These are phyloP conservation scores for Phasia obesa DNA, from an alignment of 2,888 invertebrate genomes.

Conservation along the genomic window DNA sequence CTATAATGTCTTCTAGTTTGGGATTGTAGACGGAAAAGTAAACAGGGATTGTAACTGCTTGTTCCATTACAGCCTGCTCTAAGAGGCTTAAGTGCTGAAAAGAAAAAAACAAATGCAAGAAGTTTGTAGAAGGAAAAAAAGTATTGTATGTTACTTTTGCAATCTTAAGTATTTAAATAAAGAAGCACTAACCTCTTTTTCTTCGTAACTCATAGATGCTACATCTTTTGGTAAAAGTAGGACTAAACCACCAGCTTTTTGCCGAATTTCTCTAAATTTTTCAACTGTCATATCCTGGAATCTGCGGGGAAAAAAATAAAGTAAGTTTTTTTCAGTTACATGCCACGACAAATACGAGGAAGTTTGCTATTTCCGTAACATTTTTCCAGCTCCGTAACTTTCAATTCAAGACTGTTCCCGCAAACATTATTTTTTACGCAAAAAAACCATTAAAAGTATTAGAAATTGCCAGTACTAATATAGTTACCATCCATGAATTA, in stretches of 20 bases:
- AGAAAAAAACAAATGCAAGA: conserved; percentile 67
- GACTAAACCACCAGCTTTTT: conserved; percentile 93
- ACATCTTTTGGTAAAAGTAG: conserved; percentile 91
- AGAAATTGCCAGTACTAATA: too few relatives aligned
- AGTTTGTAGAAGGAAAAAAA: too few relatives aligned
- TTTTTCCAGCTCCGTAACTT: too few relatives aligned
- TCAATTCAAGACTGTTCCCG: too few relatives aligned
- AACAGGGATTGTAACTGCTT: conserved; percentile 92
- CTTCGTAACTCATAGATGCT: conserved; percentile 85
- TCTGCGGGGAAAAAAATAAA: conserved; percentile 73
- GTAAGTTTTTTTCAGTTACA: neutral
- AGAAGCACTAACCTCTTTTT: conserved; percentile 87
- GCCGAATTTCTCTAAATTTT: conserved; percentile 88
- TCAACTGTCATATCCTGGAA: conserved; percentile 91
- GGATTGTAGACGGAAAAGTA: conserved; percentile 92
- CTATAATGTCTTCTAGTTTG: conserved; percentile 89
- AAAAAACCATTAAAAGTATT: too few relatives aligned
- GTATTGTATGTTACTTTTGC: too few relatives aligned
- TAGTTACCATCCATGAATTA: too few relatives aligned
- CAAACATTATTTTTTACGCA: too few relatives aligned
- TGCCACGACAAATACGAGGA: too few relatives aligned
- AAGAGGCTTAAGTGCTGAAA: conserved; percentile 88
- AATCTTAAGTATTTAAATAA: neutral
- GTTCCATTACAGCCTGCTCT: conserved; percentile 91
- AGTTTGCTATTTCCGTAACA: too few relatives aligned